Base-by-base conservation (phyloP, 1,140 invertebrate species). In the Drosophila yakuba region DNA sequence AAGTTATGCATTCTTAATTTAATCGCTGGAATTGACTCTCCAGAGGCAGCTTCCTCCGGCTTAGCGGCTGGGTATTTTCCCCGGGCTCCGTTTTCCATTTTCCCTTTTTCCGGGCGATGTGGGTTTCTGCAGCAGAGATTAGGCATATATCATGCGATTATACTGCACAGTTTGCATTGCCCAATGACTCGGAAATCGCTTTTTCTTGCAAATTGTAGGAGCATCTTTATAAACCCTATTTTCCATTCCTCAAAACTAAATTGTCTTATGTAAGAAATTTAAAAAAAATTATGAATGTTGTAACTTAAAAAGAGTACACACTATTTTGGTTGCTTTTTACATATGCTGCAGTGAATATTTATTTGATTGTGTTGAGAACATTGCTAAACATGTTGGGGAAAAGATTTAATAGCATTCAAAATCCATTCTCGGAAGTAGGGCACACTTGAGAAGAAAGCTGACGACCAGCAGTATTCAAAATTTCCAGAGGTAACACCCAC, bases 1-100 rank as follows among this genome's bases (percentile, higher is more conserved):
- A 90, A 89, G 84, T 89, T 89, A 89, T 89, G 84, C 84, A 89
- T 89, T 89, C 80, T 89, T 89, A 89, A 89, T 89, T 89, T 89
- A 89, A 89, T 89, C 85, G 84, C 80, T 80, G 77, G 71, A 89
- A 89, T 89, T 89, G 84, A 89, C 84, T 89, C 85, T 84, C 84
- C 73, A 69, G 69, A 77, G 60, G 68, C 76, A 72, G 57, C 68
- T 74, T 47, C 59, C 62, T 44, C 60, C 50, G 73, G 54, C 80
- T 88, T 83, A 88, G 60, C 62, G 50, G 45, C 32, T 28, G 59
- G 28, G 17, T 17, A 23, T 23, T 43, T 60, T 59, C 17, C 14
- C 17, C 38, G 32, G 50, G 51, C 61, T 61, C 44, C 50, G 15
- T 72, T 59, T 69, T 39, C 17, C 39, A 32, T 50, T 45, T 60